These are phyloP conservation scores for Chamaea fasciata DNA, from an alignment of 2,113 vertebrate species.

Conservation along the genomic window DNA sequence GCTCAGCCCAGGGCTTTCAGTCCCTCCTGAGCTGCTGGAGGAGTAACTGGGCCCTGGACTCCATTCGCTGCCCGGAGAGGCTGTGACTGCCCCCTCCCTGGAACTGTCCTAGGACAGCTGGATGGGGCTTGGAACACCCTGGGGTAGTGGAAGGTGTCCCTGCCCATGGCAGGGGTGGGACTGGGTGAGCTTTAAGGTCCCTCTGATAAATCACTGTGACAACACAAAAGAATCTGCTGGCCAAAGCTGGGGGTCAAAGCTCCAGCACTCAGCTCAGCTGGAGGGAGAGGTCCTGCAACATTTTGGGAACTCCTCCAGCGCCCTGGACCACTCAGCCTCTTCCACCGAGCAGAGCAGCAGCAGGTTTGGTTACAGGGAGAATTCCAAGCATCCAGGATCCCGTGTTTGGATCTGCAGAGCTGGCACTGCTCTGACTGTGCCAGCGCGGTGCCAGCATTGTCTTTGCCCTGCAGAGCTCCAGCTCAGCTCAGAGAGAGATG, in stretches of 20 bases:
- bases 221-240: not conserved
- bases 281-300: not conserved
- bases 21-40: not conserved
- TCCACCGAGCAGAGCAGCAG: not conserved
- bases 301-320: not conserved
- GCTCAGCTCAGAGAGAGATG: not conserved
- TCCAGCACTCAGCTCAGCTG: not conserved
- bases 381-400: not conserved
- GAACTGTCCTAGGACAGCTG: not conserved
- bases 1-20: not conserved
- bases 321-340: not conserved
- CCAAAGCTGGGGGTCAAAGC: not conserved
- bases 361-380: not conserved
- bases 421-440: not conserved
- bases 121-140: not conserved
- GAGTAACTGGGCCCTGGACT: not conserved
- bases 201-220: not conserved
- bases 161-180: not conserved
- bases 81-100: not conserved
- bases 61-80: not conserved
- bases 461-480: not conserved
- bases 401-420: not conserved
- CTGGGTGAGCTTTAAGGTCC: not conserved
- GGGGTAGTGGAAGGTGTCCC: not conserved
- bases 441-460: accelerated